A percentile compares a stretch with the other conserved stretches of the same genome.
These are phyloP conservation scores for Hirtodrosophila confusa DNA, from an alignment of 2,888 invertebrate genomes.

Conservation along the genomic window DNA sequence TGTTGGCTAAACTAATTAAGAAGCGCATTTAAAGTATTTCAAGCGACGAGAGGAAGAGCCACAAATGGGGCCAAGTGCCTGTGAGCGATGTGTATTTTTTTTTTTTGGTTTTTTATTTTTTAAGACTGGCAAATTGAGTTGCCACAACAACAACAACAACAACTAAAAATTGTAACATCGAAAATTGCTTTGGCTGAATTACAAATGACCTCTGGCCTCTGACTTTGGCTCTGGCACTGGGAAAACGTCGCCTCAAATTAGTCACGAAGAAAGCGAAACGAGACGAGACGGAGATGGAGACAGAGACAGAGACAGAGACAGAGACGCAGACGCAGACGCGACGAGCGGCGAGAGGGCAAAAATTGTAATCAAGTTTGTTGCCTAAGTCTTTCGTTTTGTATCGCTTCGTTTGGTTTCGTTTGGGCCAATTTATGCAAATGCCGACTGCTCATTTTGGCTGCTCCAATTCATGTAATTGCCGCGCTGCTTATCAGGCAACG, in stretches of 20 bases:
- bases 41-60: slow-evolving; percentile 14
- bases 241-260: slow-evolving; percentile 65
- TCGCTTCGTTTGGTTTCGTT: slow-evolving; percentile 34
- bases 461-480: slow-evolving; percentile 75
- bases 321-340: too few species aligned
- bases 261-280: slow-evolving; percentile 68
- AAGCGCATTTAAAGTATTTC: slow-evolving; percentile 43
- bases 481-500: slow-evolving; percentile 66
- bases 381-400: slow-evolving; percentile 61
- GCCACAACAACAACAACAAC: slow-evolving; percentile 30
- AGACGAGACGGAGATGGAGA: slow-evolving; percentile 7
- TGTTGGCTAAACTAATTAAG: slow-evolving; percentile 53
- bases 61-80: slow-evolving; percentile 8
- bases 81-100: slow-evolving; percentile 4
- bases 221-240: slow-evolving; percentile 47
- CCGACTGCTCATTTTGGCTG: slow-evolving; percentile 56
- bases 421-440: slow-evolving; percentile 72
- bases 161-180: slow-evolving; percentile 65
- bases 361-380: slow-evolving; percentile 66
- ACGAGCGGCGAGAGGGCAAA: slow-evolving; percentile 1
- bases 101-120: too few species aligned
- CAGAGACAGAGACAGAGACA: too few species aligned
- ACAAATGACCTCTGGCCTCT: slow-evolving; percentile 58
- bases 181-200: slow-evolving; percentile 59
- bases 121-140: slow-evolving; percentile 55